Conservation (phyloP, 1,140 invertebrate species). For the Anastrepha obliqua region DNA sequence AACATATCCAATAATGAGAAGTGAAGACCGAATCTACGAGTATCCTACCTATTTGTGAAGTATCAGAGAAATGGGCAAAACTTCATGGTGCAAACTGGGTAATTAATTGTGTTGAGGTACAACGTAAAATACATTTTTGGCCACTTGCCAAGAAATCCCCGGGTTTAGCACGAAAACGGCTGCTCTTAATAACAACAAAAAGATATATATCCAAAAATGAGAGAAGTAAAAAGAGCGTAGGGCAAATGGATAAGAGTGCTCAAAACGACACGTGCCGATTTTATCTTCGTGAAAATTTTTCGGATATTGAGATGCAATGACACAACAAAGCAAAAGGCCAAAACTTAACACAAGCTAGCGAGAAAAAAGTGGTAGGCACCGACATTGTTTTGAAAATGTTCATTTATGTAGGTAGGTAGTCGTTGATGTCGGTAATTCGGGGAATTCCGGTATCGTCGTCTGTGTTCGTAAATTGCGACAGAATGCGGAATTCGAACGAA, state of each 20-base stretch:
- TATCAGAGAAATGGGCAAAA: too few relatives aligned
- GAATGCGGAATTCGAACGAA: slow-evolving; percentile 6
- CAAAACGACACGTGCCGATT: neutral
- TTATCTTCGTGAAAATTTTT: neutral
- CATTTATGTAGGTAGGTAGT: neutral
- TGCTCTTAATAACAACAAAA: neutral
- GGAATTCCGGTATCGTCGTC: neutral
- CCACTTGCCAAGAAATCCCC: slow-evolving; percentile 17
- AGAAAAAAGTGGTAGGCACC: neutral
- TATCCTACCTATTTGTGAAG: too few relatives aligned
- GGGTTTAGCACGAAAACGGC: neutral
- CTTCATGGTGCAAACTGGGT: too few relatives aligned
- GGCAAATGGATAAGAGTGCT: neutral
- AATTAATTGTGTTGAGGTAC: too few relatives aligned
- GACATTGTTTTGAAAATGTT: neutral
- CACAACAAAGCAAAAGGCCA: neutral
- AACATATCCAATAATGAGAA: too few relatives aligned
- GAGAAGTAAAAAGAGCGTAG: neutral
- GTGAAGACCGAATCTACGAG: too few relatives aligned
- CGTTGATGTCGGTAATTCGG: slow-evolving; percentile 7
- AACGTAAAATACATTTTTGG: neutral
- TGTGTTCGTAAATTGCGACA: neutral
- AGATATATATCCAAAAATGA: neutral
- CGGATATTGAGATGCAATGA: neutral
- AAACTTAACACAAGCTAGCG: neutral